Evolutionary conservation across 2,113 vertebrate species (phyloP), one percentile per base, ranked within the genome.

Genomic region (Neodon shergylaensis): DNA sequence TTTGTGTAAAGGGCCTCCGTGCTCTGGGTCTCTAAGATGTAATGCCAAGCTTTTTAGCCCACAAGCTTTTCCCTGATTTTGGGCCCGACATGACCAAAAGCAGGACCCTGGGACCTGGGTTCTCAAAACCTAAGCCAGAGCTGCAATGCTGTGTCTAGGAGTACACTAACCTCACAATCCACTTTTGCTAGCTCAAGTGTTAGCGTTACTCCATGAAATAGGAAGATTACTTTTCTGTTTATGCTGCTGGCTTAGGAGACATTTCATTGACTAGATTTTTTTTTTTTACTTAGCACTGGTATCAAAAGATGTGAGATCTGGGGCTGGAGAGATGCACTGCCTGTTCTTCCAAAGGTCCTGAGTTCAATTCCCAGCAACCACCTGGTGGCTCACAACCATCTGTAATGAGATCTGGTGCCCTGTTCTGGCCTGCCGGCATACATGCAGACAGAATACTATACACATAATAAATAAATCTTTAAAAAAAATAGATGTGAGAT

Each of bases 1-100:
- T 98, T 90, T 96, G 95, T 98, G 95, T 94, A 97, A 93, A 97
- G 96, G 97, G 96, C 81, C 47, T 97, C 63, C 95, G 95, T 97
- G 52, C 94, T 98, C 97, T 97, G 72, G 44, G 95, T 96, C 98
- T 88, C 93, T 98, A 97, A 94, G 96, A 97, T 81, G 87, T 86
- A 61, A 96, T 73, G 96, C 95, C 86, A 96, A 74, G 68, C 72
- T 97, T 95, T 98, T 96, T n/a, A 93, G 79, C 33, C 77, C 2
- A 1, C 96, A 94, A 97, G 95, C n/a, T 31, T 91, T 95, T 91
- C 95, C 68, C 95, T 98, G 94, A 98, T 97, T 97, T 97, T 94
- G 98, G 70, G 49, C 93, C 96, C 95, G 94, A 97, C 91, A 94
- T 97, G 96, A 96, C 94, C 92, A 97, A 87, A 88, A 14, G 39